These are phyloP conservation scores for Drosophila rhopaloa DNA, from an alignment of 1,140 invertebrate genomes.

Conservation along the genomic window DNA sequence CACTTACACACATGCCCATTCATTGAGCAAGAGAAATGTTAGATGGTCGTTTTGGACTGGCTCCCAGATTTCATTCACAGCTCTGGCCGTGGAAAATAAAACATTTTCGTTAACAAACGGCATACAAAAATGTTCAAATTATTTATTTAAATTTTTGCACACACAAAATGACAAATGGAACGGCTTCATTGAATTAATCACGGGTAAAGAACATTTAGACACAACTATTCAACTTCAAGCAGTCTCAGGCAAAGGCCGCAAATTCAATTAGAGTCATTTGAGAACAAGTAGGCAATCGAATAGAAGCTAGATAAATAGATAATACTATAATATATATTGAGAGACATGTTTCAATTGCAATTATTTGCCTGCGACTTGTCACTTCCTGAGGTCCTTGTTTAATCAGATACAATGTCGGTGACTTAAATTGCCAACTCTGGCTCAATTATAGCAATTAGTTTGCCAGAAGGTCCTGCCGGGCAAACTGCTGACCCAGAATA, in stretches of 20 bases:
- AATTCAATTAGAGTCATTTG: slow-evolving; percentile 27
- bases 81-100: slow-evolving; percentile 17
- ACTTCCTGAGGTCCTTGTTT: slow-evolving; percentile 17
- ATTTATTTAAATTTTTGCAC: slow-evolving; percentile 41
- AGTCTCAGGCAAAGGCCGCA: slow-evolving; percentile 21
- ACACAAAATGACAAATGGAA: slow-evolving; percentile 20
- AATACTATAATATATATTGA: slow-evolving; percentile 7
- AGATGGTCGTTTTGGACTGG: slow-evolving; percentile 20
- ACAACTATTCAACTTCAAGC: slow-evolving; percentile 25
- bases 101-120: slow-evolving; percentile 8
- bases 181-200: slow-evolving; percentile 25
- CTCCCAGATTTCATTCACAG: slow-evolving; percentile 29
- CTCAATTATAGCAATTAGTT: slow-evolving; percentile 74
- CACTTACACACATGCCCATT: slow-evolving; percentile 18
- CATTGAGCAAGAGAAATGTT: slow-evolving; percentile 38
- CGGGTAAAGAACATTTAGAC: slow-evolving; percentile 7
- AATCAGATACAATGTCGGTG: slow-evolving; percentile 21
- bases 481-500: slow-evolving; percentile 39
- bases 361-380: slow-evolving; percentile 34
- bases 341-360: slow-evolving; percentile 28
- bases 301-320: slow-evolving; percentile 18
- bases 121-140: slow-evolving; percentile 18
- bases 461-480: slow-evolving; percentile 17
- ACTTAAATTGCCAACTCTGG: slow-evolving; percentile 38
- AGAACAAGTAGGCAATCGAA: slow-evolving; percentile 6